Evolutionary conservation across 2,888 invertebrate species (phyloP).

Genomic region (Gymnoscelis rufifasciata): DNA sequence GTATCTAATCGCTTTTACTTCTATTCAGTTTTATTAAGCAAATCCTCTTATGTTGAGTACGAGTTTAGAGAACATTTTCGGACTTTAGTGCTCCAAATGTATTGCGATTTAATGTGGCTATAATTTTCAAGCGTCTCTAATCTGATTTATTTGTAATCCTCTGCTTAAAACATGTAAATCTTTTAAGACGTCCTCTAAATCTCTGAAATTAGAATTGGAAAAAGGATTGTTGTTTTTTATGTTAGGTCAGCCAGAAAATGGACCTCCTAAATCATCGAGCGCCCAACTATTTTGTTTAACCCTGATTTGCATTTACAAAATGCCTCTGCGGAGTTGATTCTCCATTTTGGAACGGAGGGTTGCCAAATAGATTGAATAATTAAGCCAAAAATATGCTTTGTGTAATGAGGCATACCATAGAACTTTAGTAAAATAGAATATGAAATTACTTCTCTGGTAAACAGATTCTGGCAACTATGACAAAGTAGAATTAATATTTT

Average conservation of each 20-base stretch:
- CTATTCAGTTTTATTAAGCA: conserved; percentile 21
- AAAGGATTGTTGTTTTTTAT: neutral
- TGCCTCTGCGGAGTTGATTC: conserved; percentile 29
- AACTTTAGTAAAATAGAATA: neutral
- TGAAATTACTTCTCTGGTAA: no score
- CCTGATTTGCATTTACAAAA: conserved; percentile 32
- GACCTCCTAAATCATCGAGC: conserved; percentile 25
- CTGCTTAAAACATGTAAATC: neutral
- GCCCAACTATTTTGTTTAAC: conserved; percentile 26
- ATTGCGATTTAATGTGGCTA: conserved; percentile 15
- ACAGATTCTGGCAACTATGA: no score
- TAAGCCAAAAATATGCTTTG: no score
- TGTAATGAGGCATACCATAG: no score
- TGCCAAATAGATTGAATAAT: no score
- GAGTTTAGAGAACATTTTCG: conserved; percentile 25
- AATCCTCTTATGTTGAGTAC: conserved; percentile 36
- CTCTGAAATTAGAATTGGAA: no score
- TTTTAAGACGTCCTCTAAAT: neutral
- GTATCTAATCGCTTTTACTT: neutral
- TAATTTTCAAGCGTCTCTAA: conserved; percentile 1
- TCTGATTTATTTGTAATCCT: neutral
- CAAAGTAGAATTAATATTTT: no score
- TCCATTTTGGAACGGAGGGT: neutral
- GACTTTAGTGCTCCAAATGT: conserved; percentile 15
- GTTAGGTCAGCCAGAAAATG: neutral